A percentile compares a stretch with the other conserved stretches of the same genome.
These are phyloP conservation scores for Cantharis flavilabris DNA, from an alignment of 2,888 invertebrate species.

Conservation along the genomic window DNA sequence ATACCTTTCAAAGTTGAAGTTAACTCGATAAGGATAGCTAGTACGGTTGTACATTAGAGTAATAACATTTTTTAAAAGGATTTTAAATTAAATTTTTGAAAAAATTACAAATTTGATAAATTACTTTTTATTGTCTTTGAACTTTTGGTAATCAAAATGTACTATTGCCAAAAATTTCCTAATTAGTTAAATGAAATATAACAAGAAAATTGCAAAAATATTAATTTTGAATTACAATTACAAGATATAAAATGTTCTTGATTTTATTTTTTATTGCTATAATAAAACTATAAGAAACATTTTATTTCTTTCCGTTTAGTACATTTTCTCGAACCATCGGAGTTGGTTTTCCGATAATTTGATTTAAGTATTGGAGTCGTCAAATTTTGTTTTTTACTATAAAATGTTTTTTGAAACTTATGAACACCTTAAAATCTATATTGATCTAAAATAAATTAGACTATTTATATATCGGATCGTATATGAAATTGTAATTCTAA, in stretches of 20 bases:
- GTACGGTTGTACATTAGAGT: not conserved
- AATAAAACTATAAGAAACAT: not conserved
- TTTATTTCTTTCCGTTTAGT: not conserved
- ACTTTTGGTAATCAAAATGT: too few relatives aligned
- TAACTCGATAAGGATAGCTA: not conserved
- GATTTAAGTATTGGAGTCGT: not conserved
- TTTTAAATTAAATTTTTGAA: not conserved
- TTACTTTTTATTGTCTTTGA: not conserved
- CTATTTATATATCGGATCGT: not conserved
- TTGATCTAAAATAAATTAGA: not conserved
- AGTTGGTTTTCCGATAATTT: not conserved
- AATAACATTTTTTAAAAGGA: not conserved
- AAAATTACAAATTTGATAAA: not conserved
- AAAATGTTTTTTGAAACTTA: not conserved
- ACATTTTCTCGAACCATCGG: not conserved
- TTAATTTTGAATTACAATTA: too few relatives aligned
- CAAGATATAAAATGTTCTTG: not conserved
- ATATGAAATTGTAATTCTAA: conserved; percentile 1
- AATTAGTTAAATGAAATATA: too few relatives aligned
- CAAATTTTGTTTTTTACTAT: not conserved
- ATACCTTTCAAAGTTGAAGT: not conserved
- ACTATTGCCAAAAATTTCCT: too few relatives aligned
- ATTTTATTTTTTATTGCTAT: not conserved
- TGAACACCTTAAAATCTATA: not conserved
- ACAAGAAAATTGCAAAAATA: too few relatives aligned